phyloP scores from a whole-genome alignment of 2,113 vertebrate genomes.

The Rhodinocichla rosea region DNA sequence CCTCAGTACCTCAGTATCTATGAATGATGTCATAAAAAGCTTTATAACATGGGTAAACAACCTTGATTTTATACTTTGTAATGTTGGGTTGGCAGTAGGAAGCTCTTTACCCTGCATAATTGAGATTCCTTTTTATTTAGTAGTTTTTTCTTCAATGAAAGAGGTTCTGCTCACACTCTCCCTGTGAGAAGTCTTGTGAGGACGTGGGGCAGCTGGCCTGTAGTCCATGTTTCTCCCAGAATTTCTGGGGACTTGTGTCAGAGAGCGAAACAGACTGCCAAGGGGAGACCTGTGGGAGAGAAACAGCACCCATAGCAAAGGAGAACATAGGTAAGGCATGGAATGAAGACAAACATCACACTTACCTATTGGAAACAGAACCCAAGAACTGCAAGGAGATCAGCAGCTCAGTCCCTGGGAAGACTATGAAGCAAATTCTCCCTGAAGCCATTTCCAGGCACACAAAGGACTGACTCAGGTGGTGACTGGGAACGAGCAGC shows the following conservation, averaged over 20 bases:
- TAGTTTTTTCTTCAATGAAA: neutral
- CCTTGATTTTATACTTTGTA: neutral
- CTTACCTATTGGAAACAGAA: neutral
- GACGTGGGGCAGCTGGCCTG: rapidly evolving
- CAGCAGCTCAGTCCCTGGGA: neutral
- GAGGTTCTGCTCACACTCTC: rapidly evolving
- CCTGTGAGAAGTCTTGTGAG: neutral
- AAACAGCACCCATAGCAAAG: neutral
- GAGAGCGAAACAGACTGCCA: rapidly evolving
- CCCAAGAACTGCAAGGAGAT: neutral
- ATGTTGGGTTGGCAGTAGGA: neutral
- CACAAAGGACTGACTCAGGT: neutral
- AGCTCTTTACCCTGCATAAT: neutral
- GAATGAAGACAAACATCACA: neutral
- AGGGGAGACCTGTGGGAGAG: neutral
- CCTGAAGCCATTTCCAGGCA: neutral
- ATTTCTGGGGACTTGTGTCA: neutral
- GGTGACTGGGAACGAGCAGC: neutral
- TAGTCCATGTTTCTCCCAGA: neutral
- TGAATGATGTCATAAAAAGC: neutral
- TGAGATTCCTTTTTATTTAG: neutral
- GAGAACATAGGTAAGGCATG: neutral
- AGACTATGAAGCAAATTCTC: neutral
- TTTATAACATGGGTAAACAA: neutral
- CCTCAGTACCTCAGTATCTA: neutral